Base-by-base conservation (phyloP, 2,797 vertebrate species). In the Melanotaenia nigrans region DNA sequence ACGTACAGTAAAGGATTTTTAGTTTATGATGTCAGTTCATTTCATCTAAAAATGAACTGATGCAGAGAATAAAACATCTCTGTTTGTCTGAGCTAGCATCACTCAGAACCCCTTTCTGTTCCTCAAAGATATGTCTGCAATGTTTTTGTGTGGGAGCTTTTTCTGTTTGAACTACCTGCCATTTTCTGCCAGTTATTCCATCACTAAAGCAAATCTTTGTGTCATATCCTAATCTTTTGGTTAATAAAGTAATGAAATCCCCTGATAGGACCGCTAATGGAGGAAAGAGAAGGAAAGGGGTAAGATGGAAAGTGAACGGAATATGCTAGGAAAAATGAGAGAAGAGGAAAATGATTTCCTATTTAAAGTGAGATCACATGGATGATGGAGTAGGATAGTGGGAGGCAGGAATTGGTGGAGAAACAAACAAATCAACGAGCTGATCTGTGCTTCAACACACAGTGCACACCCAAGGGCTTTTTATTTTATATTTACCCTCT, bases 201-300 rank as follows among this genome's bases (percentile, higher is more conserved):
- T 42, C 59, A 77, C 3, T 61, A 59, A 49, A 64, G 67, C 51
- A 3, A 33, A 30, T 64, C 32, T n/a, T 38, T 55, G 42, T 66
- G 53, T 83, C 63, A 61, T 40, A 59, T 61, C 22, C 33, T 63
- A 61, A 75, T 56, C 67, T 81, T 65, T 35, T 68, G 42, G 58
- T 35, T 53, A 49, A 73, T 74, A 24, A 61, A 75, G 61, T 63
- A 30, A 40, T 73, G 24, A 73, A 73, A 74, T 69, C 65, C 68
- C 57, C 51, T 35, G 70, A 68, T 45, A 45, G 47, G 36, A 74
- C 71, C 65, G 54, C 47, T 35, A 40, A 18, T 2, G 30, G 20
- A 61, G 68, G 58, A 60, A 30, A 13, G 33, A 30, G 35, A 33
- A 9, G 8, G 35, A 33, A 56, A 30, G 9, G 38, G 65, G 65